Evolutionary conservation across 1,140 invertebrate genomes (phyloP).

Genomic region (Chymomyza costata): DNA sequence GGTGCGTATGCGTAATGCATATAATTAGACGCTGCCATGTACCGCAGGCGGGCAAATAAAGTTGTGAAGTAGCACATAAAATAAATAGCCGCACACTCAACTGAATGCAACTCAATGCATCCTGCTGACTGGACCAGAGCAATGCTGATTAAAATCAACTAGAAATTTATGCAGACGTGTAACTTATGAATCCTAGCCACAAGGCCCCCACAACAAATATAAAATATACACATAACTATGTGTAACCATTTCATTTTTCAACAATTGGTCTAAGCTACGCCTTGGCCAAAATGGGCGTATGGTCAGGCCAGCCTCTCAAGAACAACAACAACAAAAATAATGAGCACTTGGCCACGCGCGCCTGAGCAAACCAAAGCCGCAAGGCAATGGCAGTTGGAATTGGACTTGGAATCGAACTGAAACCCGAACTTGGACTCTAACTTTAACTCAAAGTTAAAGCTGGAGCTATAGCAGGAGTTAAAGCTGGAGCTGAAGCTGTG

Average conservation of each 20-base stretch:
- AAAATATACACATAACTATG: conserved; percentile 48
- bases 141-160: conserved; percentile 25
- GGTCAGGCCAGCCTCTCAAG: conserved; percentile 10
- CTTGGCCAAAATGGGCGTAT: conserved; percentile 55
- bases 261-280: conserved; percentile 65
- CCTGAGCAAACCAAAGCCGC: conserved; percentile 21
- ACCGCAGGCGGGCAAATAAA: conserved; percentile 51
- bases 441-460: neutral
- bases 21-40: conserved; percentile 38
- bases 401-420: no score
- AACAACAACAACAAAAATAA: conserved; percentile 53
- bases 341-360: conserved; percentile 69
- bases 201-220: conserved; percentile 37
- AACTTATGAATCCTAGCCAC: conserved; percentile 38
- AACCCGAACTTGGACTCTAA: neutral
- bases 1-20: conserved; percentile 62
- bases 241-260: conserved; percentile 71
- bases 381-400: conserved; percentile 14
- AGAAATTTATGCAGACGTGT: conserved; percentile 39
- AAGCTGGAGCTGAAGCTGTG: conserved; percentile 5
- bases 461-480: conserved; percentile 18
- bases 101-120: conserved; percentile 1
- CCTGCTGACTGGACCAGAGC: conserved; percentile 32
- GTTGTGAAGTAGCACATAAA: conserved; percentile 68
- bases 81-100: conserved; percentile 59